Base-by-base conservation (phyloP, 2,113 vertebrate genomes). In the Cavia aperea region DNA sequence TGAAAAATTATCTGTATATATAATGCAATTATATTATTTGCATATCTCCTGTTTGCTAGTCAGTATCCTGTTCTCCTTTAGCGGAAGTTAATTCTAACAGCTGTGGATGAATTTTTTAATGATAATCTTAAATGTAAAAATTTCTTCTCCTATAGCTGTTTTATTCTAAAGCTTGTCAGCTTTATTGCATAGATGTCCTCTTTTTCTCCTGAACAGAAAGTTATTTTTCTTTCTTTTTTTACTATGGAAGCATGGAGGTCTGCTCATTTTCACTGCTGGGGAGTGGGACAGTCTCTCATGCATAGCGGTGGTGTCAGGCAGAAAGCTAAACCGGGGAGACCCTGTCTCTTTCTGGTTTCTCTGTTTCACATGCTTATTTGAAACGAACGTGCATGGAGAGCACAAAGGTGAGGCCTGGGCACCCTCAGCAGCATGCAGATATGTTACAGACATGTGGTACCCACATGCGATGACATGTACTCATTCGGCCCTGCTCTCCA, bases 291-390 rank as follows among this genome's bases (percentile, higher is more conserved):
- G 14, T 2, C n/a, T 16, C 19, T 15, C 14, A 7, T 21, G 29
- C 24, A 12, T 3, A 26, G 4, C 14, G 9, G 51, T 23, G 12
- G 56, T 6, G 1, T 13, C 13, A 46, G 24, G 24, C 26, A 10
- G 31, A 36, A 51, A n/a, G 33, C 49, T 78, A 5, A 18, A 14
- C 51, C 18, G 0, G 33, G 60, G 56, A 2, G 73, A 8, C 5
- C 5, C 23, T 18, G 2, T n/a, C 16, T 81, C 15, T 49, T 16
- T 2, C 65, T 16, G 12, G 19, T 26, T 36, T 56, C 39, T 15
- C n/a, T 7, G 26, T 4, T 9, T 1, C 10, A 0, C 2, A 7
- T 7, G 33, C 14, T 56, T 56, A 56, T 14, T 60, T 51, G 43
- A 58, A 51, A n/a, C 39, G 73, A 36, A 3, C 31, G 24, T 12